phyloP scores from a whole-genome alignment of 2,888 invertebrate species.

The Chrysodeixis includens region DNA sequence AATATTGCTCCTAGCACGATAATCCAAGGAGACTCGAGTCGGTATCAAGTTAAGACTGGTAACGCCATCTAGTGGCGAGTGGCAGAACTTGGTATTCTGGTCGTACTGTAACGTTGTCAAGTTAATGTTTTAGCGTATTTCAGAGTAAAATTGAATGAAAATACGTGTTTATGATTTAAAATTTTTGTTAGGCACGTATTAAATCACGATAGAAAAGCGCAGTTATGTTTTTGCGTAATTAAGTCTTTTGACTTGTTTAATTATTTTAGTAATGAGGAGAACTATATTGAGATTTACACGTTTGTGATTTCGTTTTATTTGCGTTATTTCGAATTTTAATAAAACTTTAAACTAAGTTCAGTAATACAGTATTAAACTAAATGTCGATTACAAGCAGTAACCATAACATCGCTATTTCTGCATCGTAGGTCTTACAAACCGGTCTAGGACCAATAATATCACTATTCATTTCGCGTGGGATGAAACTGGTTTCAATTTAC shows the following conservation, averaged over 20 bases:
- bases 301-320: too few species aligned
- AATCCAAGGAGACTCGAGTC: not conserved
- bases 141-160: not conserved
- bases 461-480: constrained; percentile 53
- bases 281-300: too few species aligned
- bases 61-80: constrained; percentile 48
- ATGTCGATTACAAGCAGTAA: constrained; percentile 9
- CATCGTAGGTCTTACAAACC: constrained; percentile 46
- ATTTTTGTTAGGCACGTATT: constrained; percentile 31
- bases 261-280: too few species aligned
- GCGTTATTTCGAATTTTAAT: too few species aligned
- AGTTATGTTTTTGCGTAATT: too few species aligned
- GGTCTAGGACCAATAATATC: constrained; percentile 50
- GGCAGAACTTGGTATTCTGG: constrained; percentile 19
- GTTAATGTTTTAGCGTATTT: not conserved
- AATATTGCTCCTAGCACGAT: not conserved
- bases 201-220: too few species aligned
- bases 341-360: too few species aligned
- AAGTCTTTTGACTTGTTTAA: too few species aligned
- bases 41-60: not conserved
- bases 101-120: not conserved
- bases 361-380: not conserved
- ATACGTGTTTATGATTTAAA: not conserved
- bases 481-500: constrained; percentile 59
- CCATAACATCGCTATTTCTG: constrained; percentile 20